Evolutionary conservation across 2,113 vertebrate species (phyloP).

Genomic region (Spea bombifrons): DNA sequence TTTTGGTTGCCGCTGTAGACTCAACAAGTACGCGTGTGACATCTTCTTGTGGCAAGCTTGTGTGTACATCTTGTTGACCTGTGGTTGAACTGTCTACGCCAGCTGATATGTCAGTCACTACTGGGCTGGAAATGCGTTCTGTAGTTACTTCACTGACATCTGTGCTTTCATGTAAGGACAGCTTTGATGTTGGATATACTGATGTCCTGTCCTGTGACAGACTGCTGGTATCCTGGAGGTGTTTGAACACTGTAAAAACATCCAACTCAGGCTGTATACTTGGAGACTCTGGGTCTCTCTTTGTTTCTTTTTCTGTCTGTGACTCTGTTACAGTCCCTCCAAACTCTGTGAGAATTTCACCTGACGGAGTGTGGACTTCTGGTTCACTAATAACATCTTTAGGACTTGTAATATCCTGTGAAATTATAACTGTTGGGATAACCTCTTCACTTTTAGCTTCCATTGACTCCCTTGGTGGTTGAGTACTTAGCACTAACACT

Average conservation of each 20-base stretch:
- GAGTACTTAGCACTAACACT: conserved; percentile 24
- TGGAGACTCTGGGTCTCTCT: conserved; percentile 12
- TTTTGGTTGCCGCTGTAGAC: background rate
- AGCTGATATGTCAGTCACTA: conserved; percentile 1
- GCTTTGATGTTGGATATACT: conserved; percentile 49
- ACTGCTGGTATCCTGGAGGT: conserved; percentile 6
- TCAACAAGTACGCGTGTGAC: background rate
- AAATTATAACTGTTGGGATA: conserved; percentile 54
- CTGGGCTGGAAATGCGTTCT: background rate
- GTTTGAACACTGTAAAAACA: conserved; percentile 37
- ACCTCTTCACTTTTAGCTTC: conserved; percentile 63
- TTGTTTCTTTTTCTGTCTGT: conserved; percentile 26
- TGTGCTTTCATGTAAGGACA: conserved; percentile 50
- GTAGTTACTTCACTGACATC: conserved; percentile 25
- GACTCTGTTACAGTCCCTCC: conserved; percentile 29
- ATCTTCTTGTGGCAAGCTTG: background rate
- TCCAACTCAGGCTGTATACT: conserved; percentile 22
- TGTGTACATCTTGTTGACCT: background rate
- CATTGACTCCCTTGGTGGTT: conserved; percentile 54
- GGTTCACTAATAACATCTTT: conserved; percentile 49
- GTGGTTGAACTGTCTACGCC: background rate
- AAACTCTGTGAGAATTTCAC: conserved; percentile 49
- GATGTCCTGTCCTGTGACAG: background rate
- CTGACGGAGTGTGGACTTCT: conserved; percentile 55
- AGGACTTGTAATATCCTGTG: conserved; percentile 52